Percentiles rank a stretch among this genome's conserved stretches.
Conservation (phyloP, 2,113 vertebrate species). For the Triplophysa tibetana region DNA sequence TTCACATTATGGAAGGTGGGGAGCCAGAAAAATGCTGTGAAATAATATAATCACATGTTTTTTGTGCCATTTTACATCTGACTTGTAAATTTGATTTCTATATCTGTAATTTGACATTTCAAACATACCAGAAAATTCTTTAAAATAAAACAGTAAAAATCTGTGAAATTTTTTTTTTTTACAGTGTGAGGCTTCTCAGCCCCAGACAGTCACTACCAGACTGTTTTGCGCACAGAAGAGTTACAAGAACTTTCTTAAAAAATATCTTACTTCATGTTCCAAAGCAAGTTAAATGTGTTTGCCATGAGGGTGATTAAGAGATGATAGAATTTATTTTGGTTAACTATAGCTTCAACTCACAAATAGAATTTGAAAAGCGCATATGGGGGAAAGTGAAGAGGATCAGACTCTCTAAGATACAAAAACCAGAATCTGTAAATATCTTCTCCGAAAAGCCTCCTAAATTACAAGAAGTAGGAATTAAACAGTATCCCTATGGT, state of each 20-base stretch:
- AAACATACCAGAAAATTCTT: no score
- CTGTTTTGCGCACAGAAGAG: no score
- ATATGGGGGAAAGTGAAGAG: background rate
- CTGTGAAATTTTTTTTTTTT: no score
- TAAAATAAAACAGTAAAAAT: no score
- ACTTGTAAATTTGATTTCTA: no score
- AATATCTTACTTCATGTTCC: no score
- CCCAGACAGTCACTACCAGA: background rate
- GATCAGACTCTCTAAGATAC: background rate
- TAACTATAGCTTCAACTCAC: background rate
- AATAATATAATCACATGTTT: no score
- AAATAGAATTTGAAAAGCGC: background rate
- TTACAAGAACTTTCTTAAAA: no score
- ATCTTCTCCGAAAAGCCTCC: background rate
- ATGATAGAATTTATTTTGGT: background rate
- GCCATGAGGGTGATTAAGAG: background rate
- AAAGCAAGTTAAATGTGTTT: no score
- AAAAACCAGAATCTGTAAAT: background rate
- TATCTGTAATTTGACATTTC: no score
- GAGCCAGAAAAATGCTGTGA: no score
- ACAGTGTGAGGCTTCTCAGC: background rate
- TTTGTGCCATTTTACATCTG: no score
- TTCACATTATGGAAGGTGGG: background rate
- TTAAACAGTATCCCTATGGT: background rate
- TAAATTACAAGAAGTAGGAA: background rate